Evolutionary conservation across 2,888 invertebrate species (phyloP).

Genomic region (Nemurella pictetii): DNA sequence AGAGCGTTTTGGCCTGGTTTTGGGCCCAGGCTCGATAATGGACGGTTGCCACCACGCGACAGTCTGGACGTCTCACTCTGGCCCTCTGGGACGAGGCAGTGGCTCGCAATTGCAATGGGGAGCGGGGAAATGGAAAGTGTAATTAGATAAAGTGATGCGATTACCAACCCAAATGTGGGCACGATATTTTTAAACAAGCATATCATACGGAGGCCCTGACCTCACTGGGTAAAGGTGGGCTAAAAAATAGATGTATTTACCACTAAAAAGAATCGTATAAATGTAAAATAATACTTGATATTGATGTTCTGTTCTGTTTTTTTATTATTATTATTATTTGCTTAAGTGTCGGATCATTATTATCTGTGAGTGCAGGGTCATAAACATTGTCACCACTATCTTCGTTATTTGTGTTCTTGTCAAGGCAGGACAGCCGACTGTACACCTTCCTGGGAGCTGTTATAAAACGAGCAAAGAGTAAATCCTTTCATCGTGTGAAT

Average conservation of each 20-base stretch:
- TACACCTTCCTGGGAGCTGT: too few relatives aligned
- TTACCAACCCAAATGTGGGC: not conserved
- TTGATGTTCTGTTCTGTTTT: not conserved
- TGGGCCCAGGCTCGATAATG: not conserved
- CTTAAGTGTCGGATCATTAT: not conserved
- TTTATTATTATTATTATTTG: not conserved
- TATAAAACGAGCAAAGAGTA: too few relatives aligned
- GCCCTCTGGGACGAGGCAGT: not conserved
- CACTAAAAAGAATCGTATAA: not conserved
- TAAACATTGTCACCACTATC: not conserved
- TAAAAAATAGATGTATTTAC: not conserved
- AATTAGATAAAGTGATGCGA: conserved; percentile 13
- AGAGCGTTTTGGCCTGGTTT: too few relatives aligned
- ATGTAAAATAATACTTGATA: not conserved
- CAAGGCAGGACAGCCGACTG: too few relatives aligned
- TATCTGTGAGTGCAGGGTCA: not conserved
- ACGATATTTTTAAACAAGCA: not conserved
- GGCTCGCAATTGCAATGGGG: not conserved
- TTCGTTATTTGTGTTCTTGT: not conserved
- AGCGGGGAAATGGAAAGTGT: not conserved
- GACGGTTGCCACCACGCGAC: not conserved
- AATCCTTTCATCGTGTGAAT: too few relatives aligned
- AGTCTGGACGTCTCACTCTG: not conserved
- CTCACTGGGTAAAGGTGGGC: not conserved
- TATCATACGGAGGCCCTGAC: not conserved